Evolutionary conservation across 23 tunicate genomes (phyloP), one percentile per base, ranked within the genome.

Genomic region (Ciona savignyi): DNA sequence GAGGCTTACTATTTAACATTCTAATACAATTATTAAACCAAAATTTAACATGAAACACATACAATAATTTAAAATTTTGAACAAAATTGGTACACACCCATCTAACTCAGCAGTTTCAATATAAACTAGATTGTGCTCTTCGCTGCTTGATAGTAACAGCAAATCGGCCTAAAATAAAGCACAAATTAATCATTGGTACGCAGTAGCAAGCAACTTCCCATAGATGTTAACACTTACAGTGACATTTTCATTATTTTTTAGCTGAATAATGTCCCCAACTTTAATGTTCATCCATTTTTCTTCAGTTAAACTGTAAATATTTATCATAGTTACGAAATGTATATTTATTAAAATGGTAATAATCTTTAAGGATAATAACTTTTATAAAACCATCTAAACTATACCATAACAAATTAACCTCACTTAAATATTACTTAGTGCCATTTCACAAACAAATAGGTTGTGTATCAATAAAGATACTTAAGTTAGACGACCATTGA

Each of bases 51-150:
- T n/a, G n/a, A n/a, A n/a, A n/a, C n/a, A n/a, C n/a, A n/a, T n/a
- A n/a, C n/a, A n/a, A n/a, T n/a, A n/a, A n/a, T n/a, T n/a, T n/a
- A n/a, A n/a, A n/a, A n/a, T n/a, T n/a, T n/a, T n/a, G n/a, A n/a
- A n/a, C n/a, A n/a, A n/a, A n/a, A n/a, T 42, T 42, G 11, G 15
- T 42, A 42, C 56, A 42, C 15, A 91, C 97, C 99, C 99, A 68
- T 95, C 99, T n/a, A 95, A 72, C 78, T 95, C 99, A 23, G 99
- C 99, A 24, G 99, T 95, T 84, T 95, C 99, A 49, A 95, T 78
- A 70, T 95, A 95, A 35, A 86, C 96, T 26, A 95, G 83, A 63
- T 86, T 68, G 49, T 95, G 78, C 27, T 91, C 86, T 26, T 95
- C 99, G 35, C 93, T 81, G 19, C 80, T 83, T 30, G 96, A 78